These are phyloP conservation scores for Lobophora halterata DNA, from an alignment of 2,888 invertebrate genomes.

Conservation along the genomic window DNA sequence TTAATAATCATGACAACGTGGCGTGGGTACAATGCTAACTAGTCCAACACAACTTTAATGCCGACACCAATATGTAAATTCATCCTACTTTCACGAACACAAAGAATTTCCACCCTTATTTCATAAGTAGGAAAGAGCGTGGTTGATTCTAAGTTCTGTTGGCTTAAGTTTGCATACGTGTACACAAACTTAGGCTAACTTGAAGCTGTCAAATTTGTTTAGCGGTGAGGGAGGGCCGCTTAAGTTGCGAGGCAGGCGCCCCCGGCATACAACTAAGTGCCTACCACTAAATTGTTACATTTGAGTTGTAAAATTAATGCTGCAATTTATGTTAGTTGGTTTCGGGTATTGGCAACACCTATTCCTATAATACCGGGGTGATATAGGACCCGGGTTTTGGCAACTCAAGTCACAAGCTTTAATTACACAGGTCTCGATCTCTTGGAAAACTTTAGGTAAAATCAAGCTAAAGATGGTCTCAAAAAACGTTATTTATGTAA, in stretches of 20 bases:
- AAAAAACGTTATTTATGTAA: too few relatives aligned
- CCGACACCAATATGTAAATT: conserved; percentile 27
- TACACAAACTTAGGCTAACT: conserved; percentile 73
- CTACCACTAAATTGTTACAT: conserved; percentile 75
- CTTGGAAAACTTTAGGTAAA: too few relatives aligned
- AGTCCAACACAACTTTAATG: conserved; percentile 66
- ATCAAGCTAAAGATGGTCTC: too few relatives aligned
- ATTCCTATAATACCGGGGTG: conserved; percentile 8
- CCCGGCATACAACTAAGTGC: conserved; percentile 73
- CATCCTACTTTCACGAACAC: neutral
- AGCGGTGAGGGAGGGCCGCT: conserved; percentile 73
- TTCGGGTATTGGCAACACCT: conserved; percentile 41
- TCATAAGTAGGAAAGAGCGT: conserved; percentile 17
- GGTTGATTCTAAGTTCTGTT: conserved; percentile 20
- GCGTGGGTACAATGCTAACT: conserved; percentile 74
- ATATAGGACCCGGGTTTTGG: too few relatives aligned
- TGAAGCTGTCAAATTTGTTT: conserved; percentile 80
- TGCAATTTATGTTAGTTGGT: conserved; percentile 64
- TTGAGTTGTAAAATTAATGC: conserved; percentile 77
- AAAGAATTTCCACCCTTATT: conserved; percentile 35
- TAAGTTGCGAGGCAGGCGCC: conserved; percentile 68
- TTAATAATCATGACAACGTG: conserved; percentile 75
- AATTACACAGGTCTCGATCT: too few relatives aligned
- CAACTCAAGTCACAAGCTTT: too few relatives aligned
- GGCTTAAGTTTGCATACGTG: conserved; percentile 51